Evolutionary conservation across 2,888 invertebrate genomes (phyloP).

Genomic region (Osmoderma eremita): DNA sequence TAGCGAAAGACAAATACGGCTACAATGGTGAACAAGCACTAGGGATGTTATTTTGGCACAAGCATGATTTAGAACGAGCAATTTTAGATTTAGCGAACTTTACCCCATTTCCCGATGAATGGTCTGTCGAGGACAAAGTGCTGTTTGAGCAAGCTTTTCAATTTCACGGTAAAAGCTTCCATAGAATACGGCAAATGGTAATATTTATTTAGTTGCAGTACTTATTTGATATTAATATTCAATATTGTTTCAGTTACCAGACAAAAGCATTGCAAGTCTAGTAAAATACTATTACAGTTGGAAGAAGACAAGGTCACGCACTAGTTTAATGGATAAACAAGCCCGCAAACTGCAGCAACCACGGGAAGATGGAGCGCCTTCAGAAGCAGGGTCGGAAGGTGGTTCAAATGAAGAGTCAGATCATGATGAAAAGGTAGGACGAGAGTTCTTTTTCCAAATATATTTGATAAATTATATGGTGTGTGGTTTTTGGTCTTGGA

Average conservation of each 20-base stretch:
- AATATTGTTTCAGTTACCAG: conserved; percentile 77
- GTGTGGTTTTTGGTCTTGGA: conserved; percentile 33
- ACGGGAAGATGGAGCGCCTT: conserved; percentile 76
- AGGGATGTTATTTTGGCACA: conserved; percentile 98
- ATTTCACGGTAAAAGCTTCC: conserved; percentile 98
- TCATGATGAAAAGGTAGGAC: conserved; percentile 85
- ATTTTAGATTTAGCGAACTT: conserved; percentile 95
- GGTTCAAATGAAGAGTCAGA: conserved; percentile 89
- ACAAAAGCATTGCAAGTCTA: conserved; percentile 94
- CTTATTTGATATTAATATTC: not conserved
- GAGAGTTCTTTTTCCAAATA: not conserved
- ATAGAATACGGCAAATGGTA: conserved; percentile 97
- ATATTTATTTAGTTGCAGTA: conserved; percentile 42
- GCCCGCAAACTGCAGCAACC: conserved; percentile 74
- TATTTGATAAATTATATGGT: conserved; percentile 13
- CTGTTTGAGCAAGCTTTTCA: conserved; percentile 98
- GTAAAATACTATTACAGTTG: conserved; percentile 98
- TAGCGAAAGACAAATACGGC: conserved; percentile 96
- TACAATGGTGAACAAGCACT: conserved; percentile 97
- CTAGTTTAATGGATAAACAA: conserved; percentile 92
- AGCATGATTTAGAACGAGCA: conserved; percentile 93
- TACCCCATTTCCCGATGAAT: conserved; percentile 97
- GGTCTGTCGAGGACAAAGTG: conserved; percentile 98
- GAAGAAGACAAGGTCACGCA: conserved; percentile 94
- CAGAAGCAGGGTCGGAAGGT: conserved; percentile 85